A percentile compares a stretch with the other conserved stretches of the same genome.
Evolutionary conservation across 2,888 invertebrate species (phyloP).

Genomic region (Timema cristinae): DNA sequence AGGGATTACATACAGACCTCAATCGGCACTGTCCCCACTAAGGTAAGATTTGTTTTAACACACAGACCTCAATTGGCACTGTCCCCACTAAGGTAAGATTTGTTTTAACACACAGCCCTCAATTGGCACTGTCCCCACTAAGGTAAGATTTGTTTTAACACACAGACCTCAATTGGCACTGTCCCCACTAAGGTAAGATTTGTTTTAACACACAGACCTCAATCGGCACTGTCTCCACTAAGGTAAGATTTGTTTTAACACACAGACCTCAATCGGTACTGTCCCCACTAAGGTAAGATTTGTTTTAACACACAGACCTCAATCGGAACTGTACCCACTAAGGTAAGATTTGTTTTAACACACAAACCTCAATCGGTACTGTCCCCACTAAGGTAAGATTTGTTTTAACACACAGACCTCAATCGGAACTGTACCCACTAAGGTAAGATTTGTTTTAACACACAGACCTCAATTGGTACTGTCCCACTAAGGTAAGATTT

Average conservation of each 20-base stretch:
- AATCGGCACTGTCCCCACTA: slow-evolving; percentile 8
- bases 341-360: slow-evolving; percentile 6
- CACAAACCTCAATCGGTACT: slow-evolving; percentile 8
- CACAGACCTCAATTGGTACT: slow-evolving; percentile 6
- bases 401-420: slow-evolving; percentile 13
- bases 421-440: slow-evolving; percentile 7
- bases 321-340: slow-evolving; percentile 7
- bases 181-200: slow-evolving; percentile 10
- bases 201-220: slow-evolving; percentile 13
- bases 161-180: slow-evolving; percentile 7
- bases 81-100: slow-evolving; percentile 10
- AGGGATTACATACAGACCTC: slow-evolving; percentile 24
- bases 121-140: slow-evolving; percentile 7
- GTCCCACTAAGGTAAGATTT: slow-evolving; percentile 10
- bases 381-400: slow-evolving; percentile 10
- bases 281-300: slow-evolving; percentile 10
- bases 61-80: not conserved
- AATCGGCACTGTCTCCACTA: slow-evolving; percentile 6
- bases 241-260: slow-evolving; percentile 6
- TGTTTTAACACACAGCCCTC: slow-evolving; percentile 12
- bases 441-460: slow-evolving; percentile 6
- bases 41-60: not conserved
- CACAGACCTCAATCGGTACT: slow-evolving; percentile 7
- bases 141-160: slow-evolving; percentile 6
- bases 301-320: slow-evolving; percentile 13